Evolutionary conservation across 2,797 vertebrate species (phyloP).

Genomic region (Pseudochromis fuscus): DNA sequence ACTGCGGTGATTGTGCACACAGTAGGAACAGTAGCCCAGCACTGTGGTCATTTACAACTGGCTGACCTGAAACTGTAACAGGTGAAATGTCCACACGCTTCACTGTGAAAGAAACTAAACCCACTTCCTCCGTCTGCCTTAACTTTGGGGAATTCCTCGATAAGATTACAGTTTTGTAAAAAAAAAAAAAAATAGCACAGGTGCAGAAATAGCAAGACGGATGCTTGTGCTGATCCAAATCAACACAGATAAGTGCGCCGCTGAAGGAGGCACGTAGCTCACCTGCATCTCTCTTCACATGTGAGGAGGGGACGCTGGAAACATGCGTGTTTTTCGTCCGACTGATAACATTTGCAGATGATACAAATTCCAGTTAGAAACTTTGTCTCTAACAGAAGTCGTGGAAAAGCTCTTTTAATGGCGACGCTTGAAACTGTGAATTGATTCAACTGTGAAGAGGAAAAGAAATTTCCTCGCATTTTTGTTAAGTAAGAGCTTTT

Average conservation of each 20-base stretch:
- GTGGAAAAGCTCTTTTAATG: conserved; percentile 16
- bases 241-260: conserved; percentile 50
- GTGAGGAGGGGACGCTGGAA: conserved; percentile 22
- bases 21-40: conserved; percentile 48
- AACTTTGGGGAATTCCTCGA: conserved; percentile 59
- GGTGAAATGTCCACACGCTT: conserved; percentile 61
- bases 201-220: conserved; percentile 64
- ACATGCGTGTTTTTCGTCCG: conserved; percentile 32
- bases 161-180: conserved; percentile 49
- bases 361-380: conserved; percentile 26
- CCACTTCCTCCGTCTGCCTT: conserved; percentile 25
- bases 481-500: conserved; percentile 62
- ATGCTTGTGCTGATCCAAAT: conserved; percentile 58
- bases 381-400: conserved; percentile 8
- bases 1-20: conserved; percentile 57
- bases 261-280: conserved; percentile 68
- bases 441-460: conserved; percentile 37
- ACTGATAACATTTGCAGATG: conserved; percentile 46
- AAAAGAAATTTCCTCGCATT: conserved; percentile 43
- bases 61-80: conserved; percentile 71
- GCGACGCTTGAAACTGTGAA: conserved; percentile 44
- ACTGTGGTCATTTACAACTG: conserved; percentile 63
- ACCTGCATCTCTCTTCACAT: conserved; percentile 55
- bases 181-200: conserved; percentile 31
- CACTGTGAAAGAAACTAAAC: conserved; percentile 56